Evolutionary conservation across 1,140 invertebrate genomes (phyloP).

Genomic region (Eumaeus atala): DNA sequence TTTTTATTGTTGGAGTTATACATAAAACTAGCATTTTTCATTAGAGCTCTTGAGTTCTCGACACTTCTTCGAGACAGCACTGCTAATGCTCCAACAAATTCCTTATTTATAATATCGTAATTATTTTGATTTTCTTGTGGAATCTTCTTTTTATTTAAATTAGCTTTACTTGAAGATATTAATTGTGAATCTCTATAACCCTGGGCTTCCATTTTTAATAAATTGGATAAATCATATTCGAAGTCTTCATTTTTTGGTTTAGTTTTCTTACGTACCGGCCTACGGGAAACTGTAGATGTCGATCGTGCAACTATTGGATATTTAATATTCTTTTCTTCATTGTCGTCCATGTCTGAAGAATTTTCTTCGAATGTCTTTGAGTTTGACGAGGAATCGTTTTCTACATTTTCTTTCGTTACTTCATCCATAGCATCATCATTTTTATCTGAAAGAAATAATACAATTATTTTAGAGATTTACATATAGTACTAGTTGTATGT

Average conservation of each 20-base stretch:
- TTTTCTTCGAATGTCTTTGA: conserved; percentile 59
- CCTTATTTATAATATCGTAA: conserved; percentile 48
- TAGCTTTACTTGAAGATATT: conserved; percentile 31
- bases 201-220: conserved; percentile 71
- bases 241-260: conserved; percentile 80
- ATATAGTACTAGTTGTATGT: too few species aligned
- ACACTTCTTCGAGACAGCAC: conserved; percentile 48
- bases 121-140: conserved; percentile 37
- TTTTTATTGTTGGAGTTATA: conserved; percentile 31
- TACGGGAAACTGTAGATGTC: conserved; percentile 41
- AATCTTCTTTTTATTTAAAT: conserved; percentile 46
- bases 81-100: conserved; percentile 49
- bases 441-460: conserved; percentile 36
- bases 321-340: conserved; percentile 46
- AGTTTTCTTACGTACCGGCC: conserved; percentile 78
- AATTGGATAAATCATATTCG: conserved; percentile 79
- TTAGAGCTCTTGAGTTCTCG: conserved; percentile 44
- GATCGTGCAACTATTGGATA: conserved; percentile 23
- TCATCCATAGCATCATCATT: conserved; percentile 32
- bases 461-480: background rate
- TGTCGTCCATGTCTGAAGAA: conserved; percentile 63
- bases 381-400: conserved; percentile 37
- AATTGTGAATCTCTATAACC: conserved; percentile 54
- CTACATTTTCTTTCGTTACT: conserved; percentile 14
- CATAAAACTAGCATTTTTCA: conserved; percentile 50